A percentile compares a stretch with the other conserved stretches of the same genome.
Conservation (phyloP, 2,113 vertebrate species). For the Accipiter cooperii region DNA sequence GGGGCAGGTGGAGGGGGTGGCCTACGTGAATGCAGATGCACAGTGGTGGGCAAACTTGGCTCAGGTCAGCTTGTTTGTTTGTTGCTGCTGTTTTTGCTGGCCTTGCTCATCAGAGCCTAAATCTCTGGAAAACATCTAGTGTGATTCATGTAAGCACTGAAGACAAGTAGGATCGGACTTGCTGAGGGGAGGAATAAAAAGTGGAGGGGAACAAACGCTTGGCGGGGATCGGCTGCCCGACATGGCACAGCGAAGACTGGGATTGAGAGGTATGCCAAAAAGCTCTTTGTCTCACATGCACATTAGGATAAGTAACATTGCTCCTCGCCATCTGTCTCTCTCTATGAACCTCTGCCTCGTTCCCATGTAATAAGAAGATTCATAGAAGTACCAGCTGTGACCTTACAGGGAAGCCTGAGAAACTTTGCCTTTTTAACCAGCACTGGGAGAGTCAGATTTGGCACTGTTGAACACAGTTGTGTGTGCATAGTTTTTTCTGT, state of each 20-base stretch:
- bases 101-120: neutral
- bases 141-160: neutral
- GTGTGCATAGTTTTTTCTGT: neutral
- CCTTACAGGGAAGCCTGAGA: conserved; percentile 53
- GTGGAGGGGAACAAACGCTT: conserved; percentile 11
- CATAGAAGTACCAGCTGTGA: conserved; percentile 61
- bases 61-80: neutral
- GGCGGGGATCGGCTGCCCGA: neutral
- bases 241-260: neutral
- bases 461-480: neutral
- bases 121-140: conserved; percentile 1
- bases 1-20: neutral
- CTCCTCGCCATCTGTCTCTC: conserved; percentile 63
- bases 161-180: neutral
- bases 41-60: neutral
- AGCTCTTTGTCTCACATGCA: conserved; percentile 62
- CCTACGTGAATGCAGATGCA: neutral
- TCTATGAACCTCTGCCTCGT: conserved; percentile 48
- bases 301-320: conserved; percentile 61
- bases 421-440: conserved; percentile 47
- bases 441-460: conserved; percentile 6
- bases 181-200: neutral
- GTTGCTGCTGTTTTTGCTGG: neutral
- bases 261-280: conserved; percentile 45
- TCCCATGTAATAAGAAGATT: conserved; percentile 59